Conservation (phyloP, 2,797 vertebrate genomes). For the Leptoclinus maculatus region DNA sequence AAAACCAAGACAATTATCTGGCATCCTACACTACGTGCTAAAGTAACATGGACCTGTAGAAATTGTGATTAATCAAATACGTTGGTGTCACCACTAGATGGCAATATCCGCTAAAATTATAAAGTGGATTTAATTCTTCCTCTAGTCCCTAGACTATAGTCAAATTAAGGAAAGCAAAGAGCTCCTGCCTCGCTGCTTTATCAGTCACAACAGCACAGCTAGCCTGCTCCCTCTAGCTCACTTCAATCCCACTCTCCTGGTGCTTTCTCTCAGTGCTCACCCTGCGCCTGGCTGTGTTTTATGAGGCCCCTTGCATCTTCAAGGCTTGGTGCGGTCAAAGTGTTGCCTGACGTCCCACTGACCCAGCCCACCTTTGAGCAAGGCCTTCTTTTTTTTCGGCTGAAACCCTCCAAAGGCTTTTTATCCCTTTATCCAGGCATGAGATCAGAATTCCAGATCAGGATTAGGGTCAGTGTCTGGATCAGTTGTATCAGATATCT, state of each 20-base stretch:
- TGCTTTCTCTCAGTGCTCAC: slow-evolving; percentile 51
- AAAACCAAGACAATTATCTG: slow-evolving; percentile 7
- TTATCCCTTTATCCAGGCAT: slow-evolving; percentile 69
- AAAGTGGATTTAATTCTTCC: not conserved
- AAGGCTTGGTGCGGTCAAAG: slow-evolving; percentile 71
- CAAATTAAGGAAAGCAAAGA: slow-evolving; percentile 41
- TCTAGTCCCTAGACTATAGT: slow-evolving; percentile 1
- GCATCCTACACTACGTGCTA: not conserved
- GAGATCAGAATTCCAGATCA: slow-evolving; percentile 74
- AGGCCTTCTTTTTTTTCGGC: slow-evolving; percentile 55
- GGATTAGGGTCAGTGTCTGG: slow-evolving; percentile 72
- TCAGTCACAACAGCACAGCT: slow-evolving; percentile 59
- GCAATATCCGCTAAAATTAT: slow-evolving; percentile 47
- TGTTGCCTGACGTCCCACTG: slow-evolving; percentile 64
- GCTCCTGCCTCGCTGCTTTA: slow-evolving; percentile 42
- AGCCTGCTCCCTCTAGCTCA: slow-evolving; percentile 58
- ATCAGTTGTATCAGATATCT: slow-evolving; percentile 70
- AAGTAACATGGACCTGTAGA: not conserved
- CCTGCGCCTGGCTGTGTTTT: slow-evolving; percentile 52
- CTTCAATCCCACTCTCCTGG: slow-evolving; percentile 60
- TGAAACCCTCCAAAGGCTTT: slow-evolving; percentile 53
- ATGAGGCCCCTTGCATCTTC: slow-evolving; percentile 65
- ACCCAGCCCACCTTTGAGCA: slow-evolving; percentile 60
- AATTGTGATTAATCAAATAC: not conserved
- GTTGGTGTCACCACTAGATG: slow-evolving; percentile 69